Evolutionary conservation across 2,797 vertebrate species (phyloP).

Genomic region (Miichthys miiuy): DNA sequence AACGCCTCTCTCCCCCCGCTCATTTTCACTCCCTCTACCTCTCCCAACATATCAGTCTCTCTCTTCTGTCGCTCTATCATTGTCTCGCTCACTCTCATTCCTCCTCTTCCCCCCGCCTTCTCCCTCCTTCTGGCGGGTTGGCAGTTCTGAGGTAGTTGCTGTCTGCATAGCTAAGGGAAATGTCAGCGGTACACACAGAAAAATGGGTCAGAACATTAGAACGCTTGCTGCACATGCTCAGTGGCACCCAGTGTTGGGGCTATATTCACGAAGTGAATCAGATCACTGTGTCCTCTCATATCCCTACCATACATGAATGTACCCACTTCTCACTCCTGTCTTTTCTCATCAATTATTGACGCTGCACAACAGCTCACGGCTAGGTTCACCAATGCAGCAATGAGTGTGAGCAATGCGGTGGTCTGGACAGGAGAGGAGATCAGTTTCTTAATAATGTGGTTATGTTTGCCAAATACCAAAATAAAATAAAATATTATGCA

Average conservation of each 20-base stretch:
- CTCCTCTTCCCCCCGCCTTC: constrained; percentile 10
- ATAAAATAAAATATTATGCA: neutral
- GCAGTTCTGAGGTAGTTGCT: constrained; percentile 80
- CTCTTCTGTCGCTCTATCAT: constrained; percentile 65
- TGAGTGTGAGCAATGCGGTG: constrained; percentile 45
- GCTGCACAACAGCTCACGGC: constrained; percentile 70
- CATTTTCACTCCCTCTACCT: constrained; percentile 38
- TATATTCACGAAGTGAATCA: constrained; percentile 65
- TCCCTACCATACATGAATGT: constrained; percentile 72
- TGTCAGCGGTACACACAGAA: constrained; percentile 76
- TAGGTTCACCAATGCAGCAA: constrained; percentile 50
- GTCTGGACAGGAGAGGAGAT: constrained; percentile 46
- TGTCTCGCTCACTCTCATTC: constrained; percentile 47
- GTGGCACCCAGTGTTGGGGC: constrained; percentile 61
- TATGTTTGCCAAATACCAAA: constrained; percentile 18
- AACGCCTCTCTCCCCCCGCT: constrained; percentile 30
- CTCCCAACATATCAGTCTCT: constrained; percentile 45
- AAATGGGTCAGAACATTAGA: constrained; percentile 83
- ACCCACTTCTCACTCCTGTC: constrained; percentile 81
- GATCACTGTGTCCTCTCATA: constrained; percentile 73
- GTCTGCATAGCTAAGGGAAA: constrained; percentile 83
- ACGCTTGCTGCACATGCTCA: constrained; percentile 77
- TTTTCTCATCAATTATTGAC: constrained; percentile 83
- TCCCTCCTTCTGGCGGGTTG: constrained; percentile 78
- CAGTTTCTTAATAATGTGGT: constrained; percentile 31